Base-by-base conservation (phyloP, 2,113 vertebrate genomes). In the Petrocephalus microphthalmus region DNA sequence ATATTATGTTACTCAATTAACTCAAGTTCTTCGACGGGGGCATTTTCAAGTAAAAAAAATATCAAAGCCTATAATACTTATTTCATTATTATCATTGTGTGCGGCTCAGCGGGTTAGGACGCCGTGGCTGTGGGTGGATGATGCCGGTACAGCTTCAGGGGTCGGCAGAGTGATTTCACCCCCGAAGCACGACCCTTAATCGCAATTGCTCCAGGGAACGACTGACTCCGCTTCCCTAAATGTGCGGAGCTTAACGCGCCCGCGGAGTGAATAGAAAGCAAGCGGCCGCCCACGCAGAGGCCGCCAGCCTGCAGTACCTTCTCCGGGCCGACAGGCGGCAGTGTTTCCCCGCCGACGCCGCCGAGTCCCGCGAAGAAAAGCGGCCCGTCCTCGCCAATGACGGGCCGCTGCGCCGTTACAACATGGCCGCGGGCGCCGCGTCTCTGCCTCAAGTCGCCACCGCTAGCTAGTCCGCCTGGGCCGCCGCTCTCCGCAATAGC, bases 401-500 rank as follows among this genome's bases (percentile, higher is more conserved):
- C 19, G 37, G 54, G 42, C 15, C 81, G 78, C 42, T 51, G 54
- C 86, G 22, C 51, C 17, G 64, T 51, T 84, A 20, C 86, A 87
- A 87, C 19, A 89, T 89, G 89, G 89, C 88, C 33, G 20, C 47
- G 20, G 45, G 60, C n/a, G 57, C 64, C 20, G 74, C 47, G 47
- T 47, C 13, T 45, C 2, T 49, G 47, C 54, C 22, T 84, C 0
- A 57, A 81, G 51, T 87, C 47, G 45, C 19, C 7, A 22, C 53
- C 37, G 84, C 78, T 42, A 53, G 60, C 74, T 57, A 42, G 85
- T 54, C 33, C 33, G 3, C 1, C 52, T 64, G 88, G 42, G 19
- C 64, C 17, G 56, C n/a, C 57, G 84, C 71, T 85, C 82, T 53
- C 25, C 53, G 71, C 56, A 89, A 87, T 89, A 89, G 89, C 56